These are phyloP conservation scores for Plagiodera versicolora DNA, from an alignment of 2,888 invertebrate genomes.

Conservation along the genomic window DNA sequence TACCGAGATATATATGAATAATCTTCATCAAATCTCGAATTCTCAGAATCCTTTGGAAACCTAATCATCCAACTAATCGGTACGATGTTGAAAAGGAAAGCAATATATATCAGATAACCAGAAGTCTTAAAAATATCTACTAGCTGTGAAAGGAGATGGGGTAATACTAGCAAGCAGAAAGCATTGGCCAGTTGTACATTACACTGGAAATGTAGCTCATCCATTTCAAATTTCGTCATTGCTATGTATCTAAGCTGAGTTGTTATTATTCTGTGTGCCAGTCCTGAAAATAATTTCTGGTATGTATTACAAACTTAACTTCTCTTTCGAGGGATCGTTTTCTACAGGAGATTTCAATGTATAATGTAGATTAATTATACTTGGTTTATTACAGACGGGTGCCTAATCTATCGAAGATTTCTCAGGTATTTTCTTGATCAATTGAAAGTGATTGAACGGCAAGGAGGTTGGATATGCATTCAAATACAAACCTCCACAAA, in stretches of 20 bases:
- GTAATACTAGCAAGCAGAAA: slow-evolving; percentile 35
- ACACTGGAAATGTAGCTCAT: slow-evolving; percentile 30
- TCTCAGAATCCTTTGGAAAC: slow-evolving; percentile 10
- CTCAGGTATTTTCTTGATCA: not conserved
- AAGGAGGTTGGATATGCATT: not conserved
- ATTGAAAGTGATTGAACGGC: not conserved
- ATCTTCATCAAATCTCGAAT: not conserved
- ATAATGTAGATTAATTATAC: not conserved
- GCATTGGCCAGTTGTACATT: slow-evolving; percentile 36
- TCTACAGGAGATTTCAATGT: not conserved
- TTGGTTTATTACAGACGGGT: no score
- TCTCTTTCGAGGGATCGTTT: not conserved
- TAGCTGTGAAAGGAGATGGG: slow-evolving; percentile 34
- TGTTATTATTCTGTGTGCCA: slow-evolving; percentile 34
- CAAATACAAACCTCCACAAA: slow-evolving; percentile 37
- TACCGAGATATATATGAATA: slow-evolving; percentile 31
- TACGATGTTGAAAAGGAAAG: slow-evolving; percentile 37
- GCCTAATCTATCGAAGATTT: no score
- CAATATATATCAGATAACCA: slow-evolving; percentile 32
- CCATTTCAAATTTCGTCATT: slow-evolving; percentile 32
- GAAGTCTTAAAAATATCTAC: slow-evolving; percentile 25
- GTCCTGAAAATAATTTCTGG: slow-evolving; percentile 33
- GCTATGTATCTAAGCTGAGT: slow-evolving; percentile 33
- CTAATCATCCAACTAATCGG: slow-evolving; percentile 34
- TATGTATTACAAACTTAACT: no score